Evolutionary conservation across 2,888 invertebrate species (phyloP).

Genomic region (Cyrtodaria siliqua): DNA sequence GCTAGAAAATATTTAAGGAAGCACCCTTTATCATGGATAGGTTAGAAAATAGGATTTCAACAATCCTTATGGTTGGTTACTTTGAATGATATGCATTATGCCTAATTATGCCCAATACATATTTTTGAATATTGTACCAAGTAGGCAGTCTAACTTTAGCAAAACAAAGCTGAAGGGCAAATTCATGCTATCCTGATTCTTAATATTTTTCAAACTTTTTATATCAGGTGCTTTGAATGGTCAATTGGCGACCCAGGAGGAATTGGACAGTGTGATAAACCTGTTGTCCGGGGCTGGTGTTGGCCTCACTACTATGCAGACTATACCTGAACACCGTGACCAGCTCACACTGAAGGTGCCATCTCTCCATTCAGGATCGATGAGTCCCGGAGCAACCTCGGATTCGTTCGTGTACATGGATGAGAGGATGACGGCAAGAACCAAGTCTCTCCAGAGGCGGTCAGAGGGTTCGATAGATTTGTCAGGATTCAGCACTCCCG

Average conservation of each 20-base stretch:
- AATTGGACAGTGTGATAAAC: conserved; percentile 83
- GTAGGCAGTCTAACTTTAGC: no score
- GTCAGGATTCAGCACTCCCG: conserved; percentile 62
- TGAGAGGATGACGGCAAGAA: conserved; percentile 27
- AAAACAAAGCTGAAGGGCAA: no score
- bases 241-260: conserved; percentile 81
- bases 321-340: conserved; percentile 68
- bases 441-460: conserved; percentile 75
- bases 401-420: conserved; percentile 35
- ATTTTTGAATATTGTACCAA: no score
- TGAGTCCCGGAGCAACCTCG: conserved; percentile 42
- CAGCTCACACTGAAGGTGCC: conserved; percentile 38
- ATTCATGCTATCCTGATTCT: no score
- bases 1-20: no score
- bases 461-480: conserved; percentile 81
- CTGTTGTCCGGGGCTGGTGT: conserved; percentile 76
- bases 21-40: no score
- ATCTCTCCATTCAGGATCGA: conserved; percentile 14
- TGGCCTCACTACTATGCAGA: conserved; percentile 62
- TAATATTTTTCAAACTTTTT: no score
- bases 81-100: no score
- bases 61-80: no score
- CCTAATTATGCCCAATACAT: no score
- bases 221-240: conserved; percentile 22
- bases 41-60: no score